Percentiles rank a stretch among this genome's conserved stretches.
Conservation (phyloP, 2,888 invertebrate genomes). For the Apodemia hepburni region DNA sequence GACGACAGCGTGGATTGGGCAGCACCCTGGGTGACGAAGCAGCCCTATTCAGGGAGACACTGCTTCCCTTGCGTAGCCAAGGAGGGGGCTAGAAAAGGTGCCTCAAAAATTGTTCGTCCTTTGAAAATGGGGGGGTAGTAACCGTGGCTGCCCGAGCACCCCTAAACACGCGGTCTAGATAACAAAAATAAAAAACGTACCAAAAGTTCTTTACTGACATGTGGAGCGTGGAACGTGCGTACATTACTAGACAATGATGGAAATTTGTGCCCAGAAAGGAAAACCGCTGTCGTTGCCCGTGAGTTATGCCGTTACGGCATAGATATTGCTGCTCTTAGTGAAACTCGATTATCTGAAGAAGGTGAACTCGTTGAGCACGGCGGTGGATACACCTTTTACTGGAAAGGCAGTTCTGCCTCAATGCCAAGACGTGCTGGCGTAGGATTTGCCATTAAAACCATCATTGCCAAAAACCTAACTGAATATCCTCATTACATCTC, state of each 20-base stretch:
- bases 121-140: too few relatives aligned
- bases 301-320: slow-evolving; percentile 31
- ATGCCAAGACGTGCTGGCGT: neutral
- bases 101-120: too few relatives aligned
- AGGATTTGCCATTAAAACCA: neutral
- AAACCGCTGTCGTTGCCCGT: slow-evolving; percentile 29
- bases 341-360: slow-evolving; percentile 31
- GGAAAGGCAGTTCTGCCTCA: slow-evolving; percentile 21
- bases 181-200: too few relatives aligned
- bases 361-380: slow-evolving; percentile 22
- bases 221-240: slow-evolving; percentile 27
- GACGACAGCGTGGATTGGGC: slow-evolving; percentile 14
- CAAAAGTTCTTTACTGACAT: too few relatives aligned
- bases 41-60: too few relatives aligned
- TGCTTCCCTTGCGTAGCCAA: too few relatives aligned
- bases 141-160: too few relatives aligned
- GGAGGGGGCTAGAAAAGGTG: too few relatives aligned
- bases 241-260: slow-evolving; percentile 16
- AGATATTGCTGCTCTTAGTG: slow-evolving; percentile 32
- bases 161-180: too few relatives aligned
- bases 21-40: neutral
- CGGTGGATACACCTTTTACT: slow-evolving; percentile 24
- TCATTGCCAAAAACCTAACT: neutral
- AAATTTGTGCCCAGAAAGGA: slow-evolving; percentile 1
- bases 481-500: neutral